Evolutionary conservation across 2,797 vertebrate species (phyloP), one percentile per base, ranked within the genome.

Genomic region (Spea hammondii): DNA sequence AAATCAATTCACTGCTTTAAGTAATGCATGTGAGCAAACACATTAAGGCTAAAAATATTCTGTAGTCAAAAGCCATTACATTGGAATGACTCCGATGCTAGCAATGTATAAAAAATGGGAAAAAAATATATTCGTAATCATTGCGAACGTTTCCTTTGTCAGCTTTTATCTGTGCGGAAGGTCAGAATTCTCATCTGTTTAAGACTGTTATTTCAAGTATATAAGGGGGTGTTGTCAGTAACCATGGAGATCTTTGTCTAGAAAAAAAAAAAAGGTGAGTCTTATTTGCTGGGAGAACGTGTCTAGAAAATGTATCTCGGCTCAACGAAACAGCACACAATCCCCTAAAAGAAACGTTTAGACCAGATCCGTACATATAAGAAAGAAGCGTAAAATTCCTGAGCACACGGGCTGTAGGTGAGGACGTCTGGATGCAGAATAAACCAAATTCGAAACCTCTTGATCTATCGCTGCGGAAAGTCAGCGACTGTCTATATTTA

Each of bases 221-320:
- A 81, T 72, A 57, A 60, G 67, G 79, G 74, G 57, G 55, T 6
- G n/a, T 13, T 72, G 53, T 45, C 64, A 59, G 69, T 81, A 71
- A 66, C 79, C 79, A 81, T 72, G 74, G 79, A 73, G 75, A 82
- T 76, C 60, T 73, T 64, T 49, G 59, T 73, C 54, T 71, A 62
- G 74, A 72, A 55, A 77, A 77, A 77, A 82, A 73, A 55, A 82
- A 72, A 82, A 82, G 69, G 79, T 82, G 70, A 82, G 54, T n/a
- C 54, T 73, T 82, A 65, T 82, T 82, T 77, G 73, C 70, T 49
- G 62, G 71, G 72, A 48, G 54, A 76, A 77, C 54, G 66, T 69
- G 69, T 72, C 69, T 54, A 60, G 62, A 60, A 55, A 59, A 73
- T 59, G 54, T 54, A 54, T 6, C 1, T 50, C 32, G 51, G 50